Evolutionary conservation across 1,140 invertebrate genomes (phyloP), one percentile per base, ranked within the genome.

Genomic region (Heliconius hewitsoni): DNA sequence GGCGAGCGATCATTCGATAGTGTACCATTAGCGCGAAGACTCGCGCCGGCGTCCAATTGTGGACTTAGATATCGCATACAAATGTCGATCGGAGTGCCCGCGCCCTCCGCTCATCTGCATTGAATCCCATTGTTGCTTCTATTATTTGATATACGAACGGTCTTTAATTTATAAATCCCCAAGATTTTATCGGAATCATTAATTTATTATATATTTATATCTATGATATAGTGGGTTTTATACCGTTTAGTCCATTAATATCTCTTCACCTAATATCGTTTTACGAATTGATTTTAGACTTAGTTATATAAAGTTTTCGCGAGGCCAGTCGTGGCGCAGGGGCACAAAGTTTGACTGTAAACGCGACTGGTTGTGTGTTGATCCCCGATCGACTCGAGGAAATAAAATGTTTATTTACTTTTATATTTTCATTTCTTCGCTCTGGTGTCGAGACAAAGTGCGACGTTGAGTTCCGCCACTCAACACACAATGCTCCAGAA

Each of bases 61-160:
- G 87, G 87, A 88, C 87, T 92, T 93, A 93, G 93, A 94, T 93
- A 93, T 89, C 89, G 93, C 91, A 94, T 94, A 94, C 93, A 94
- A 94, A 94, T 91, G 93, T 94, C 93, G 91, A 92, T 94, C 91
- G 90, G 82, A 75, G 82, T 86, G 86, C 82, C 85, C 87, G 80
- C 84, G 79, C 85, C 83, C 83, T 75, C 81, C 82, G 84, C 91
- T 94, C 93, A 94, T 94, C 91, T 94, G 92, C 91, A 94, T 94
- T 93, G 91, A 93, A 93, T 94, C 88, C 91, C 91, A 93, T 94
- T 94, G 93, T 94, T 94, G 87, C 90, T 88, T 86, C 92, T 91
- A 93, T 94, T 93, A 91, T 90, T 93, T 87, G 81, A 84, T 87
- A 86, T 89, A 86, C 87, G 87, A 87, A 84, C 92, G 92, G 90